phyloP scores from a whole-genome alignment of 2,797 vertebrate species.

The Anguilla megastoma region DNA sequence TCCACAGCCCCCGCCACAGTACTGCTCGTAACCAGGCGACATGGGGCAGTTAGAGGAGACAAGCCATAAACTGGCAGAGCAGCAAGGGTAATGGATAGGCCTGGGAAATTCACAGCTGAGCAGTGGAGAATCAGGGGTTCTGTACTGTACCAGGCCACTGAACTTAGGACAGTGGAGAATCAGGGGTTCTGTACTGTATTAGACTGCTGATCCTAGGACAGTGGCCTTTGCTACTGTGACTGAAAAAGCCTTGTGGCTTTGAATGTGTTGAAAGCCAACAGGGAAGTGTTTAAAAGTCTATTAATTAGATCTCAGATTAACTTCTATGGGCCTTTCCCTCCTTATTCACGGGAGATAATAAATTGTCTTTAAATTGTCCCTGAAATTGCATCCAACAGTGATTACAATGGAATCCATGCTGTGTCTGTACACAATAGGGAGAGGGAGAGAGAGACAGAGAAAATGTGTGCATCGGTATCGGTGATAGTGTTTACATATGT shows the following conservation, averaged over 20 bases:
- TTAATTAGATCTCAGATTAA: conserved; percentile 71
- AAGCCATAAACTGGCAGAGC: not conserved
- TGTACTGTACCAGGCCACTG: not conserved
- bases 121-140: not conserved
- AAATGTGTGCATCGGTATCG: not conserved
- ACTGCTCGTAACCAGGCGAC: not conserved
- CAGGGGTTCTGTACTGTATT: not conserved
- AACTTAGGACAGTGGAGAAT: not conserved
- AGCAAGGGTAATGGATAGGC: not conserved
- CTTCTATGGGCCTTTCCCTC: conserved; percentile 70
- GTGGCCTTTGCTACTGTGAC: not conserved
- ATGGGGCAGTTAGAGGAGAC: not conserved
- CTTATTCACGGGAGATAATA: conserved; percentile 87
- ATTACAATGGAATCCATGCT: conserved; percentile 96
- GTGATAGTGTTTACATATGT: conserved; percentile 41
- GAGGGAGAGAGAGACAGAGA: conserved; percentile 43
- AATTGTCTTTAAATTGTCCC: conserved; percentile 99
- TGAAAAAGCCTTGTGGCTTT: conserved; percentile 1
- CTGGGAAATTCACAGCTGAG: not conserved
- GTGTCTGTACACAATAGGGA: conserved; percentile 79
- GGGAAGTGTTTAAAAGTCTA: conserved; percentile 62
- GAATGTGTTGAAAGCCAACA: conserved; percentile 47
- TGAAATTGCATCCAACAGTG: conserved; percentile 98
- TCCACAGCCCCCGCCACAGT: not conserved
- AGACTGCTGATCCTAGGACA: not conserved